These are phyloP conservation scores for Balaenoptera acutorostrata DNA, from an alignment of 2,113 vertebrate species.

Conservation along the genomic window DNA sequence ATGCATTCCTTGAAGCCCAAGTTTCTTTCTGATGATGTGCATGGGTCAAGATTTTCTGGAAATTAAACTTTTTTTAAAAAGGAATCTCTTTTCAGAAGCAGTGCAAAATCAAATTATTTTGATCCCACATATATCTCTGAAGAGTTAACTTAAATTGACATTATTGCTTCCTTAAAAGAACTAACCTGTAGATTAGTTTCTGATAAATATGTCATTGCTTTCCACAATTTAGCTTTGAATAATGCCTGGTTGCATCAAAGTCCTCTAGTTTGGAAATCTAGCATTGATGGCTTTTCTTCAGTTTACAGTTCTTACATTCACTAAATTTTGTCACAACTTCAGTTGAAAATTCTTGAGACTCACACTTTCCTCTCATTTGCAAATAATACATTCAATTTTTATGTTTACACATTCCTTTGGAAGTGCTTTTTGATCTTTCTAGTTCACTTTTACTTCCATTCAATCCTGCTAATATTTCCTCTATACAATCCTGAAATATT, in stretches of 20 bases:
- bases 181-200: neutral
- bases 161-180: neutral
- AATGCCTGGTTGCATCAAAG: neutral
- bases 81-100: neutral
- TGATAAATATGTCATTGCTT: neutral
- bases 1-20: neutral
- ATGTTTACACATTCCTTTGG: neutral
- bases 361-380: neutral
- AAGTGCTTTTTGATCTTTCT: neutral
- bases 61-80: neutral
- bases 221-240: neutral
- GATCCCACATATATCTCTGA: neutral
- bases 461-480: neutral
- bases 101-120: neutral
- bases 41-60: neutral
- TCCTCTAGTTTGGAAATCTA: neutral
- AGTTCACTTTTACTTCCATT: neutral
- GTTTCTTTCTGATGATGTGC: neutral
- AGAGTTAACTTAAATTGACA: neutral
- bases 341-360: neutral
- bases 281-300: neutral
- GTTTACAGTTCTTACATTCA: neutral
- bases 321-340: neutral
- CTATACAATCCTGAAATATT: neutral
- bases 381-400: neutral